phyloP scores from a whole-genome alignment of 2,888 invertebrate species.

The Scaeva pyrastri region DNA sequence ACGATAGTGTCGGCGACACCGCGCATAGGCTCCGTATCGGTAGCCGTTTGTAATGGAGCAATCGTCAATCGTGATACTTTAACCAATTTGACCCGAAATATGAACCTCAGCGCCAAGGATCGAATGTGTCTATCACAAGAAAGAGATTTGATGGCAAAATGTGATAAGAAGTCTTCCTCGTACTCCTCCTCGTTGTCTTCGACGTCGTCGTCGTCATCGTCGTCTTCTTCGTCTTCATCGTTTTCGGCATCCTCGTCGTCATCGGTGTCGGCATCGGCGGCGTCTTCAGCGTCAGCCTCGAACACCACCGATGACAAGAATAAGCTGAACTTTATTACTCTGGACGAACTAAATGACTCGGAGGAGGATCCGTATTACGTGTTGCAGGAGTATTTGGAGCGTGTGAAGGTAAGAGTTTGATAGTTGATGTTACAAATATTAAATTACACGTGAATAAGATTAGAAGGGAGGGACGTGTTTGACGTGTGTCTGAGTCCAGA shows the following conservation, averaged over 20 bases:
- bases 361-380: slow-evolving; percentile 83
- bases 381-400: slow-evolving; percentile 83
- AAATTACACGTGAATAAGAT: background rate
- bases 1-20: slow-evolving; percentile 22
- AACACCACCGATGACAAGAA: slow-evolving; percentile 43
- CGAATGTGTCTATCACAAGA: slow-evolving; percentile 54
- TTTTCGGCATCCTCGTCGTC: slow-evolving; percentile 5
- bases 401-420: slow-evolving; percentile 82
- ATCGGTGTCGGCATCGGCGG: background rate
- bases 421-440: background rate
- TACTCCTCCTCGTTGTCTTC: background rate
- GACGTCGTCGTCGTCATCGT: background rate
- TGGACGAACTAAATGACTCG: slow-evolving; percentile 82
- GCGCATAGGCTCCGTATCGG: slow-evolving; percentile 28
- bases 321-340: slow-evolving; percentile 77
- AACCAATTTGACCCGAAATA: slow-evolving; percentile 65
- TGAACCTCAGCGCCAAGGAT: slow-evolving; percentile 51
- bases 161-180: slow-evolving; percentile 54
- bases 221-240: background rate
- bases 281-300: background rate
- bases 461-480: no score
- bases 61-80: slow-evolving; percentile 34
- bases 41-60: slow-evolving; percentile 65
- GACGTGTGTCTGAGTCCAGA: no score
- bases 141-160: slow-evolving; percentile 42